Conservation (phyloP, 2,113 vertebrate species). For the Pongo abelii region DNA sequence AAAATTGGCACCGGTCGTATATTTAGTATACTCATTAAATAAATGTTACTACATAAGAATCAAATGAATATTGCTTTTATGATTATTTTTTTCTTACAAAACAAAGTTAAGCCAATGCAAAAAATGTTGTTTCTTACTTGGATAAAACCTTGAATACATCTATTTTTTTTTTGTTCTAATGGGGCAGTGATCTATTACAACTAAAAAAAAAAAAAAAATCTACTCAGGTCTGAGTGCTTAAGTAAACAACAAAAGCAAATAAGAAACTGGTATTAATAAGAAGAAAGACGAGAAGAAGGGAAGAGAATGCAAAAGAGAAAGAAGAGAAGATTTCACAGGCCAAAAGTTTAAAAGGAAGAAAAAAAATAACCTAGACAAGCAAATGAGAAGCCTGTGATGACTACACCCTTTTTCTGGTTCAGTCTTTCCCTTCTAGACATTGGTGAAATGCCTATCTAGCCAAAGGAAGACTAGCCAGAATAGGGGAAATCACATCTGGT, state of each 20-base stretch:
- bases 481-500: background rate
- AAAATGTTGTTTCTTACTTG: background rate
- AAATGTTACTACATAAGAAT: background rate
- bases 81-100: background rate
- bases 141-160: background rate
- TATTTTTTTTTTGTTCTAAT: background rate
- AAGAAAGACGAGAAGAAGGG: background rate
- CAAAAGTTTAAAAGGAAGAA: background rate
- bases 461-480: background rate
- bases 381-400: background rate
- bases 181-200: background rate
- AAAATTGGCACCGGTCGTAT: background rate
- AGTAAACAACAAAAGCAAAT: background rate
- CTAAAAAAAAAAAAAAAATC: background rate
- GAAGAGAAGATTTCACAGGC: background rate
- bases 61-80: background rate
- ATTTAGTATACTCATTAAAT: background rate
- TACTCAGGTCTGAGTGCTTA: background rate
- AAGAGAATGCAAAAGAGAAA: background rate
- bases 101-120: background rate
- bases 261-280: background rate
- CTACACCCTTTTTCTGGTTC: background rate
- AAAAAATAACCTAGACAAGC: background rate
- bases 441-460: background rate
- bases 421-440: background rate